Base-by-base conservation (phyloP, 2,113 vertebrate species). In the Sigmodon hispidus region DNA sequence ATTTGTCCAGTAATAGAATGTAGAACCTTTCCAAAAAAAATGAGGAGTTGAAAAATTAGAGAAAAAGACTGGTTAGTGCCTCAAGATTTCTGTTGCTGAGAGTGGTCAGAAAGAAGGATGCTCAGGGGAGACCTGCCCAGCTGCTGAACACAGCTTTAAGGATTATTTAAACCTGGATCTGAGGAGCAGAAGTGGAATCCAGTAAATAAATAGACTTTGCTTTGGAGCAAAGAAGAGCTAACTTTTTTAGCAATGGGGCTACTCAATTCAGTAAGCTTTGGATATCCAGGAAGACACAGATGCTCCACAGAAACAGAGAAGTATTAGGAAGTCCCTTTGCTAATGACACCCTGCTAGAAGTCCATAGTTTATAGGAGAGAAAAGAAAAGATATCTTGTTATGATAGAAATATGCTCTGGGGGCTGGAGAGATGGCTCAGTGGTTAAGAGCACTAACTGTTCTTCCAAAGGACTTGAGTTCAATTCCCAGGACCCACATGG, bases 121-220 rank as follows among this genome's bases (percentile, higher is more conserved):
- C 89, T 6, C 52, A 75, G 65, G 22, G 13, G 48, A 67, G 26
- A 31, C 19, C 55, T 48, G 6, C 3, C 52, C 45, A 34, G 76
- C 19, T 40, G 72, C 52, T 9, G 9, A 57, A 93, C 40, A 45
- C 15, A 40, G 26, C 36, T 90, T 80, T 86, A 65, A 94, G 90
- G 40, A 94, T 36, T 90, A 8, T 75, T 87, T 89, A n/a, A 26
- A 80, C 52, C n/a, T 55, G 9, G 31, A 76, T 57, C 80, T 59
- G 80, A 93, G 69, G 29, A 88, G 40, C 88, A 84, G 63, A 87
- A 87, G 77, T 61, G 45, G 73, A 92, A 36, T 72, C 43, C 52
- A 72, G 61, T 73, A 81, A 72, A 88, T 45, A 89, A 92, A n/a
- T 8, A 77, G 80, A 93, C 43, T 48, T 48, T 52, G 63, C n/a